Evolutionary conservation across 2,797 vertebrate genomes (phyloP), one percentile per base, ranked within the genome.

Genomic region (Chanos chanos): DNA sequence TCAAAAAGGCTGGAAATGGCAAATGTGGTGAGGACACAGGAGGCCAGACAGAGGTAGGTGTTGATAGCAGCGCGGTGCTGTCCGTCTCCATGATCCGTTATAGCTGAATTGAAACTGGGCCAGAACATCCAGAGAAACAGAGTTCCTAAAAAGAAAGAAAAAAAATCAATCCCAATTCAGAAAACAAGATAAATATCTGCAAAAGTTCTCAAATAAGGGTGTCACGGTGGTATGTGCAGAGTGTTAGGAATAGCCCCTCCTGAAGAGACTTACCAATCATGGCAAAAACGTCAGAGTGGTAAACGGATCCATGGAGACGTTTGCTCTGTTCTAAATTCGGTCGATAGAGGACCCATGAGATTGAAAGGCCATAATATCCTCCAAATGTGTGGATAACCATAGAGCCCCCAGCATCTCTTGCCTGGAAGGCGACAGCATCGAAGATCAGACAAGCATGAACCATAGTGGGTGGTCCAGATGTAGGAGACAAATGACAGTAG

Each of bases 81-180:
- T 16, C 89, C 90, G 1, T 99, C 97, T 5, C 97, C 97, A 0
- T 96, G 94, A 1, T 85, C 75, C 25, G 92, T 83, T 56, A 93
- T 72, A 18, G 96, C 96, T 0, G 97, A 98, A 83, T 99, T 99
- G 81, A 99, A 99, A 74, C 97, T 99, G 52, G 97, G 97, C 97
- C 97, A 99, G 80, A 93, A 99, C 89, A 97, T 93, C 97, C 97
- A 99, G 12, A 99, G 82, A 77, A 93, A 99, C 27, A 99, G 86
- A 2, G 97, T 98, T 2, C 97, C 97, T 99, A 31, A 4, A 34
- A 9, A 47, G 41, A 1, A 41, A 10, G 16, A 52, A 7, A 27
- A 47, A 24, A n/a, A n/a, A n/a, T n/a, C n/a, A n/a, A n/a, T n/a
- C n/a, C n/a, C n/a, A 18, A 9, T 33, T 12, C 40, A 19, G 2